Evolutionary conservation across 2,888 invertebrate species (phyloP), one percentile per base, ranked within the genome.

Genomic region (Sabatieria punctata): DNA sequence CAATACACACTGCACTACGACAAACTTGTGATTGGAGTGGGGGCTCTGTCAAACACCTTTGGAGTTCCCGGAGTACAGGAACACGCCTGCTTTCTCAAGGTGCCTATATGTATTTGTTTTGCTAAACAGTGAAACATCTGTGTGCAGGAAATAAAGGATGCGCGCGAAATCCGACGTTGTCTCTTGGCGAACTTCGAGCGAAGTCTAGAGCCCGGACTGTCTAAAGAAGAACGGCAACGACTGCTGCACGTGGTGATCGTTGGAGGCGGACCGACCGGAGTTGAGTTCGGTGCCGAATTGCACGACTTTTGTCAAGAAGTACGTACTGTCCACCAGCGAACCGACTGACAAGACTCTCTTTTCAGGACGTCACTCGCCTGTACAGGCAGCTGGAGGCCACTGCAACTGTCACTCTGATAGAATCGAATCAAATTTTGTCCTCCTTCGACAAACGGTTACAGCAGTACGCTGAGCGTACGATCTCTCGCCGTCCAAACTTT

Each of bases 181-280:
- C 58, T 69, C 27, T 48, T 69, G 41, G 52, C n/a, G n/a, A 69
- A 68, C 51, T 64, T 68, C 57, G 69, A 69, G 54, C 52, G 61
- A 38, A 64, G 68, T 8, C 50, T 65, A 19, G 62, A 63, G 48
- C 65, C 67, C 1, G 55, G 60, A 1, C 53, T 65, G 13, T 48
- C 55, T 4, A 52, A 51, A 0, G 55, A 53, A n/a, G 68, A 69
- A 50, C 56, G 56, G 6, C 38, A 55, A 18, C 54, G 66, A 19
- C 56, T 68, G 6, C 53, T 67, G 21, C 67, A 68, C 50, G 61
- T 59, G 35, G 66, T 69, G 21, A 69, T 69, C 43, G 69, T 69
- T 13, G 69, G 69, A n/a, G 69, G 69, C 13, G 69, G 69, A n/a
- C 69, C 69, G 0, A 69, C 69, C 15, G 68, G 68, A 1, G 63